phyloP scores from a whole-genome alignment of 1,140 invertebrate species.

The Hyphantria cunea region DNA sequence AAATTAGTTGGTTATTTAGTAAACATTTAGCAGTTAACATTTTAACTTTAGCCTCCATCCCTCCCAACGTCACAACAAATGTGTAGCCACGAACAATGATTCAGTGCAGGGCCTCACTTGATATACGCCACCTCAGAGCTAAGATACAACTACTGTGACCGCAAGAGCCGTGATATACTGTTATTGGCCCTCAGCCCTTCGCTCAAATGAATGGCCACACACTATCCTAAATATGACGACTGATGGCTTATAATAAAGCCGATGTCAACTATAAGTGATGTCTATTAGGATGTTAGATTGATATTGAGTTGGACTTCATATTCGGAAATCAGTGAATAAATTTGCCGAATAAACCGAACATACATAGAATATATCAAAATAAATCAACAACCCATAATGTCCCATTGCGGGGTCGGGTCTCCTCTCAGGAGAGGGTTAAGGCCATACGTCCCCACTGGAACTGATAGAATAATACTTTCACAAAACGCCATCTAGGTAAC shows the following conservation, averaged over 20 bases:
- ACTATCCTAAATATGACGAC: constrained; percentile 30
- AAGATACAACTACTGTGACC: constrained; percentile 34
- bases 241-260: constrained; percentile 32
- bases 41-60: too few relatives aligned
- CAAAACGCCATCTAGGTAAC: too few relatives aligned
- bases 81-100: constrained; percentile 22
- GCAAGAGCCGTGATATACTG: constrained; percentile 31
- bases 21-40: too few relatives aligned
- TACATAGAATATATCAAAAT: too few relatives aligned
- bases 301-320: neutral
- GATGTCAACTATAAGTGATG: constrained; percentile 3
- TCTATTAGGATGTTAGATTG: neutral
- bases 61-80: constrained; percentile 19
- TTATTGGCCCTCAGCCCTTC: constrained; percentile 32
- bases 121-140: constrained; percentile 16
- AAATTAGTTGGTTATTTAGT: too few relatives aligned
- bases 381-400: too few relatives aligned
- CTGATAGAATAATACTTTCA: too few relatives aligned
- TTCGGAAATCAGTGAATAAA: neutral
- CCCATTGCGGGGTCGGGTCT: too few relatives aligned
- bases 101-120: constrained; percentile 12
- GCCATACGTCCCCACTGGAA: too few relatives aligned
- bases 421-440: too few relatives aligned
- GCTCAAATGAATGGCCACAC: constrained; percentile 31
- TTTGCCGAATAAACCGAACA: too few relatives aligned